Evolutionary conservation across 2,888 invertebrate genomes (phyloP).

Genomic region (Dexiosoma caninum): DNA sequence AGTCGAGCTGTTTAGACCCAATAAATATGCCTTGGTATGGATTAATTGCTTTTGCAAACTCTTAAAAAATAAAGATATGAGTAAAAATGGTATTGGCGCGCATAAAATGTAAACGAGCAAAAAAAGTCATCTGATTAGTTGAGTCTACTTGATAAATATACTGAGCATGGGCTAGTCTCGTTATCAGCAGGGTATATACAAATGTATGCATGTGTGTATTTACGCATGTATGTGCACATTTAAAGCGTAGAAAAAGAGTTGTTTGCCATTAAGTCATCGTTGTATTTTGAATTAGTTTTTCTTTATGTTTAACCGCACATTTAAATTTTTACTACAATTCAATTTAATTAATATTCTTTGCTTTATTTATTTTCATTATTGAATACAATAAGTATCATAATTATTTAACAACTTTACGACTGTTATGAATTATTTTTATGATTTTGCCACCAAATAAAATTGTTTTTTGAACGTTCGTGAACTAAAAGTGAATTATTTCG

Average conservation of each 20-base stretch:
- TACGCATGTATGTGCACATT: no score
- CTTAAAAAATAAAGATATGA: no score
- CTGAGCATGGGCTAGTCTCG: no score
- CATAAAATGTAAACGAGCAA: no score
- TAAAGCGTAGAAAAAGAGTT: not conserved
- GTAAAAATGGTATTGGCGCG: no score
- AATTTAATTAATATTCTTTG: not conserved
- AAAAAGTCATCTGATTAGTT: no score
- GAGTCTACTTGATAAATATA: no score
- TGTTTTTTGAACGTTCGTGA: conserved; percentile 26
- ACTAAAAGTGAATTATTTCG: conserved; percentile 31
- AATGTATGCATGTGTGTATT: no score
- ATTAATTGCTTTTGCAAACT: no score
- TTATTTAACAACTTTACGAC: conserved; percentile 23
- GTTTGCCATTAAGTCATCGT: not conserved
- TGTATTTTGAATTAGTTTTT: not conserved
- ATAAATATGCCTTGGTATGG: no score
- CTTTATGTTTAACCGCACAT: not conserved
- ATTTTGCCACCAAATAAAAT: conserved; percentile 19
- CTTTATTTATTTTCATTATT: not conserved
- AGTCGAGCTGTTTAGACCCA: no score
- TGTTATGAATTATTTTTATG: conserved; percentile 30
- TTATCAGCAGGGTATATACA: no score
- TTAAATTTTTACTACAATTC: not conserved
- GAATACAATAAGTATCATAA: conserved; percentile 29